These are phyloP conservation scores for Tiaroga cobitis DNA, from an alignment of 2,797 vertebrate genomes.

Conservation along the genomic window DNA sequence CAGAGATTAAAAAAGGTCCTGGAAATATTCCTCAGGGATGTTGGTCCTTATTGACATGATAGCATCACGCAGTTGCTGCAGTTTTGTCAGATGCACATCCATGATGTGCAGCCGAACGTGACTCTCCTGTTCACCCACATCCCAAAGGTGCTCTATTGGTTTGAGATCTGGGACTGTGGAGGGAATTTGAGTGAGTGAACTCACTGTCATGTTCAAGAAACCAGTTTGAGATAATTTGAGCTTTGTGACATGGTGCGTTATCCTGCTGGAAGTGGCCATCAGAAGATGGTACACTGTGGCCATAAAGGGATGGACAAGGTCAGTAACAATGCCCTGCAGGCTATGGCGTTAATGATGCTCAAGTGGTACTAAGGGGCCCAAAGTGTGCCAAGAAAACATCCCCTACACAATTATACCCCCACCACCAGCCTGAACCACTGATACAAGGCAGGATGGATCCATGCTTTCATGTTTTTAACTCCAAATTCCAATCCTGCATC, in stretches of 20 bases:
- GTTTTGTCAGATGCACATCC: conserved; percentile 69
- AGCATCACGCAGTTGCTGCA: background rate
- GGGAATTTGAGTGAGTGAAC: no score
- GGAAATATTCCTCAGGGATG: background rate
- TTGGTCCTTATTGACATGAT: background rate
- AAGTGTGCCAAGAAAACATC: background rate
- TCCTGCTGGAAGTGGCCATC: background rate
- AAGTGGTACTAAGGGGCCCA: no score
- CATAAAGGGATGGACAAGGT: no score
- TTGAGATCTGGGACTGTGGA: background rate
- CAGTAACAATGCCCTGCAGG: no score
- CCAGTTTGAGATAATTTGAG: background rate
- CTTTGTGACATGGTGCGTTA: conserved; percentile 22
- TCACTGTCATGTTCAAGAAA: no score
- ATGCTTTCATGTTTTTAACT: background rate
- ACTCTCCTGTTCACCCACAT: conserved; percentile 60
- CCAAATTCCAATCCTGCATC: background rate
- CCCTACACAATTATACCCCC: background rate
- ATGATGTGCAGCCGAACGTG: conserved; percentile 49
- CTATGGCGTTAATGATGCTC: no score
- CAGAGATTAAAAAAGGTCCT: background rate
- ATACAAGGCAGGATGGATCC: background rate
- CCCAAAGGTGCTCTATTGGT: background rate
- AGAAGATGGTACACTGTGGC: conserved; percentile 31
- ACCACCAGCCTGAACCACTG: background rate